Evolutionary conservation across 2,113 vertebrate genomes (phyloP).

Genomic region (Colius striatus): DNA sequence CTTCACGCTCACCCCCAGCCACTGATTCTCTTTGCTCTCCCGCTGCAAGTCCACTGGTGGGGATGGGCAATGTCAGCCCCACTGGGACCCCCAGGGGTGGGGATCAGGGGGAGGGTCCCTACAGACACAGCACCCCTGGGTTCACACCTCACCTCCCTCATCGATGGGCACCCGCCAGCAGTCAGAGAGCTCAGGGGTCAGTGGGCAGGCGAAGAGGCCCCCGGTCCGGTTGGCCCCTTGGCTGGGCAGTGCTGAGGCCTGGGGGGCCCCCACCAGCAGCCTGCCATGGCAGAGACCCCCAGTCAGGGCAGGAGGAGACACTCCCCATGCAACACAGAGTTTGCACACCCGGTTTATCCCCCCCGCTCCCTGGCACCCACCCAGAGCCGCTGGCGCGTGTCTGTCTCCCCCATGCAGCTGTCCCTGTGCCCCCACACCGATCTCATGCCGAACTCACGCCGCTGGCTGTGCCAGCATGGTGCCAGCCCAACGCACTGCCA

Average conservation of each 20-base stretch:
- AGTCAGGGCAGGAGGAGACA: neutral
- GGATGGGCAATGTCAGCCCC: neutral
- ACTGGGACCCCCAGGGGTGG: neutral
- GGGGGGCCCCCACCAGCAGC: constrained; percentile 91
- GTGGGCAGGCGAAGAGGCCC: constrained; percentile 89
- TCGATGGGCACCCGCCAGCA: constrained; percentile 91
- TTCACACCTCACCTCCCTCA: constrained; percentile 74
- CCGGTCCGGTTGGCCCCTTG: constrained; percentile 84
- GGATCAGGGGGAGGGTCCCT: neutral
- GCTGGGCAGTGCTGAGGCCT: constrained; percentile 79
- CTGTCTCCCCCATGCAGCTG: neutral
- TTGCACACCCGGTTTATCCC: too few relatives aligned
- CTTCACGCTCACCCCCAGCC: constrained; percentile 92
- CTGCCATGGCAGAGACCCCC: constrained; percentile 47
- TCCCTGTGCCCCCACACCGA: neutral
- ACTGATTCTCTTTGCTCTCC: constrained; percentile 96
- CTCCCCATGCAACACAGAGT: neutral
- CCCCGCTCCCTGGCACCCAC: neutral
- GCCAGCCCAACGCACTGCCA: neutral
- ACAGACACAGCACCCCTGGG: neutral
- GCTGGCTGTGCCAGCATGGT: neutral
- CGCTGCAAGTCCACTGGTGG: constrained; percentile 73
- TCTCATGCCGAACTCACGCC: neutral
- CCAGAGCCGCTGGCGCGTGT: neutral
- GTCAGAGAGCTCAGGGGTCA: constrained; percentile 85